Base-by-base conservation (phyloP, 2,888 invertebrate genomes). In the Drosophila lacicola region DNA sequence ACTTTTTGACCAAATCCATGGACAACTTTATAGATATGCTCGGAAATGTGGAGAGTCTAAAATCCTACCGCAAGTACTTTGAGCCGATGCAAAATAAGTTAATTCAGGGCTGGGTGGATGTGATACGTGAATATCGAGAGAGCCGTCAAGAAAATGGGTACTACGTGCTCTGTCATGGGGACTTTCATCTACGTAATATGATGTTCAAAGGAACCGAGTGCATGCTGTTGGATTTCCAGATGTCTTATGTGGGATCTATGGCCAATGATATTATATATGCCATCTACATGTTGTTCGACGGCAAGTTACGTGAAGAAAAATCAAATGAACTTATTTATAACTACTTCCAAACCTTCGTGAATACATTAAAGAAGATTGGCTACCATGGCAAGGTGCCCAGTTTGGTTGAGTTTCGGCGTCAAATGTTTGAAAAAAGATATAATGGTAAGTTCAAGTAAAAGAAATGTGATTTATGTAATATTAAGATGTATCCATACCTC, bases 111-210 rank as follows among this genome's bases (percentile, higher is more conserved):
- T 70, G 70, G 39, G 6, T 46, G 0, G 47, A 63, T 6, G 51
- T 71, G 0, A 54, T 69, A 0, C 51, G 55, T 2, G 88, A 89
- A 54, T 72, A 78, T 42, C 78, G 81, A 0, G 69, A 65, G 0
- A 76, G 78, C 19, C 74, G 49, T 0, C 68, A 74, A 17, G 3
- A 45, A 4, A 42, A 76, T 61, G 61, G 51, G 2, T 63, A 57
- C n/a, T 89, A 84, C 47, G 85, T 82, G 0, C 70, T 88, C 6
- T 81, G 77, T 17, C 89, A 89, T 68, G 89, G 87, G 5, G 89
- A 89, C 62, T 84, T 80, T 49, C 89, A 89, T 57, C 49, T 54
- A 2, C 78, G 79, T 14, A 89, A 89, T 37, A 78, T 89, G 73
- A 87, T 88, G 86, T 87, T 82, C 21, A 80, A 70, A 17, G 39